These are phyloP conservation scores for Pasiphila rectangulata DNA, from an alignment of 2,888 invertebrate species.

Conservation along the genomic window DNA sequence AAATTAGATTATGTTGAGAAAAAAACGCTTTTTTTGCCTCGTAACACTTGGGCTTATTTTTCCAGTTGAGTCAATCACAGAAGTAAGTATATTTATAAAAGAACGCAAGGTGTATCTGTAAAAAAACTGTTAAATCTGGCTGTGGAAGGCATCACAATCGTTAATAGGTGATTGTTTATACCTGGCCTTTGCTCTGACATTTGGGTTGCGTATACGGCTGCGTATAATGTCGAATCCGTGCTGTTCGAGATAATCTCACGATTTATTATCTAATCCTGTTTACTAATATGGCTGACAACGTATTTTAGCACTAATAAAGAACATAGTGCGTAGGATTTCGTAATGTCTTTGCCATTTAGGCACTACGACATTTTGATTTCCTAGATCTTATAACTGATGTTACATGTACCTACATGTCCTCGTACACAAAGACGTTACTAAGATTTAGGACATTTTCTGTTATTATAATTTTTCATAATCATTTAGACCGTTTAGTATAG, in stretches of 20 bases:
- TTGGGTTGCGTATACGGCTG: constrained; percentile 57
- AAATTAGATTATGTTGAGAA: too few species aligned
- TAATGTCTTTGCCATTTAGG: constrained; percentile 5
- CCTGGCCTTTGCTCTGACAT: constrained; percentile 65
- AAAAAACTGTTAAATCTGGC: too few species aligned
- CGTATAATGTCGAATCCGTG: constrained; percentile 74
- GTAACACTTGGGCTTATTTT: too few species aligned
- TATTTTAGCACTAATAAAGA: constrained; percentile 9
- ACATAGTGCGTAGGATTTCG: constrained; percentile 14
- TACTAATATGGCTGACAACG: constrained; percentile 31
- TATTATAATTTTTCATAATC: too few species aligned
- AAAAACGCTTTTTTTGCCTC: too few species aligned
- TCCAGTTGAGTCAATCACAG: too few species aligned
- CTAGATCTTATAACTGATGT: not conserved
- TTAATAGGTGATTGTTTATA: constrained; percentile 28
- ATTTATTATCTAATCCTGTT: constrained; percentile 31
- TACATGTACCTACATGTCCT: too few species aligned
- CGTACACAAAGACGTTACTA: too few species aligned
- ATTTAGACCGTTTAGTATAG: too few species aligned
- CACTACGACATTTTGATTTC: not conserved
- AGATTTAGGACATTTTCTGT: too few species aligned
- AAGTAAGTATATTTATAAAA: too few species aligned
- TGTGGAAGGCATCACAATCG: constrained; percentile 3
- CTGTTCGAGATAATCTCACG: constrained; percentile 31
- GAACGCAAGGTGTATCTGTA: too few species aligned